Percentiles rank a stretch among this genome's conserved stretches.
These are phyloP conservation scores for Chionoecetes opilio DNA, from an alignment of 1,140 invertebrate genomes.

Conservation along the genomic window DNA sequence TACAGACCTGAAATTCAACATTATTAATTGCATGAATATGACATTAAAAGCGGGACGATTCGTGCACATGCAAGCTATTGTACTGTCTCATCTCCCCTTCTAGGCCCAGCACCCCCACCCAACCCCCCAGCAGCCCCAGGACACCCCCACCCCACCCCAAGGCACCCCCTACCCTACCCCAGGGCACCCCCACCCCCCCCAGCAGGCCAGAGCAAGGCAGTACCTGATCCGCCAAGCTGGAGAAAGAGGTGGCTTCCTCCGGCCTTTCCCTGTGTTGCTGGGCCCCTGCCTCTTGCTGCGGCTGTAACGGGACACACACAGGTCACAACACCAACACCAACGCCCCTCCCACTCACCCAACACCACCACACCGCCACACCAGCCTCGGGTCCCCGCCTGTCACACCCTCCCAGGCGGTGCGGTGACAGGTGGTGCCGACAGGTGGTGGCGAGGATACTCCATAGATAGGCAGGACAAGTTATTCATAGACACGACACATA, in stretches of 20 bases:
- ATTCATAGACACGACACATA: neutral
- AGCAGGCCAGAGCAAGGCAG: conserved; percentile 59
- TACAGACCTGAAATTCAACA: conserved; percentile 7
- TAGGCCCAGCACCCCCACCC: conserved; percentile 54
- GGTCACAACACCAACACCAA: conserved; percentile 73
- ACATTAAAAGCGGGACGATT: neutral
- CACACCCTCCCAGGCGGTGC: too few relatives aligned
- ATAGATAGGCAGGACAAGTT: neutral
- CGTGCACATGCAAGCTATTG: neutral
- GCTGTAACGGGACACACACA: conserved; percentile 75
- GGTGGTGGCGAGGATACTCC: neutral
- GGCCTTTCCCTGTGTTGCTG: conserved; percentile 62
- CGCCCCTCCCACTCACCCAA: conserved; percentile 55
- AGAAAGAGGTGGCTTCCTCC: conserved; percentile 71
- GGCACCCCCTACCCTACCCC: too few relatives aligned
- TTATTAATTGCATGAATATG: neutral
- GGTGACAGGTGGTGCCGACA: neutral
- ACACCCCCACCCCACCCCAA: too few relatives aligned
- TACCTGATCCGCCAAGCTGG: conserved; percentile 76
- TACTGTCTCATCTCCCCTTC: neutral
- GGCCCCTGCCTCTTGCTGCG: conserved; percentile 64
- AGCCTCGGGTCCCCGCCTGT: neutral
- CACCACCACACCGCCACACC: neutral
- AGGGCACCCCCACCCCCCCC: too few relatives aligned
- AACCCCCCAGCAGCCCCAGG: neutral